Percentiles rank a stretch among this genome's conserved stretches.
Conservation (phyloP, 2,113 vertebrate genomes). For the Microcebus lehilahytsara region DNA sequence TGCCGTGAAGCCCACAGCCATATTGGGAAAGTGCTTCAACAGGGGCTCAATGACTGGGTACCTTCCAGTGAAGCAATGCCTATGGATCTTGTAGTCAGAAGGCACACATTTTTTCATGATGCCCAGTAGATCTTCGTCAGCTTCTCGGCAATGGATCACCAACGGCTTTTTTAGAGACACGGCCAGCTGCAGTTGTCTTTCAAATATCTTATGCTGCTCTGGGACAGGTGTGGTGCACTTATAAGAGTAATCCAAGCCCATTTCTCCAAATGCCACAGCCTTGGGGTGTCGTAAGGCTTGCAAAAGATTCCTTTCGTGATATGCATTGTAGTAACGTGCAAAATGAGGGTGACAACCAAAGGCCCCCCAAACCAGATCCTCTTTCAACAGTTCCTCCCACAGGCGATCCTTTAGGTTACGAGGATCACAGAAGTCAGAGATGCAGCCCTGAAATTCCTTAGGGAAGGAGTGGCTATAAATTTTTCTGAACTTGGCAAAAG, state of each 20-base stretch:
- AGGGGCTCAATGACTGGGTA: constrained; percentile 76
- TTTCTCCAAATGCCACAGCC: constrained; percentile 91
- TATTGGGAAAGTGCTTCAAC: constrained; percentile 77
- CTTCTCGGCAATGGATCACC: constrained; percentile 91
- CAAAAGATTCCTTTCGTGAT: constrained; percentile 85
- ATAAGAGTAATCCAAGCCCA: constrained; percentile 91
- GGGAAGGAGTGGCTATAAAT: constrained; percentile 83
- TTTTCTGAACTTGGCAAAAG: constrained; percentile 84
- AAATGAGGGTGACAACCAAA: constrained; percentile 95
- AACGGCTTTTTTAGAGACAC: constrained; percentile 89
- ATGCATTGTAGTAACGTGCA: constrained; percentile 84
- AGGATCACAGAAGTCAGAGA: constrained; percentile 91
- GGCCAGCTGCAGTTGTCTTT: constrained; percentile 88
- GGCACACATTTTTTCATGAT: constrained; percentile 91
- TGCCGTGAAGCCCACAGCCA: constrained; percentile 90
- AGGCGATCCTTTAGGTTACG: constrained; percentile 78
- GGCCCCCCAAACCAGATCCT: constrained; percentile 91
- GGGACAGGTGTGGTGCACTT: constrained; percentile 84
- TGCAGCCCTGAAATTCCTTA: constrained; percentile 87
- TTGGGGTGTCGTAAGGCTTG: constrained; percentile 89
- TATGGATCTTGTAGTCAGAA: constrained; percentile 90
- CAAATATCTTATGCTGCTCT: constrained; percentile 89
- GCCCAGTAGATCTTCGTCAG: constrained; percentile 87
- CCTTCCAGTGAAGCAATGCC: constrained; percentile 89
- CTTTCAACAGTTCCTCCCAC: constrained; percentile 87